Conservation (phyloP, 2,113 vertebrate genomes). For the Pimephales promelas region DNA sequence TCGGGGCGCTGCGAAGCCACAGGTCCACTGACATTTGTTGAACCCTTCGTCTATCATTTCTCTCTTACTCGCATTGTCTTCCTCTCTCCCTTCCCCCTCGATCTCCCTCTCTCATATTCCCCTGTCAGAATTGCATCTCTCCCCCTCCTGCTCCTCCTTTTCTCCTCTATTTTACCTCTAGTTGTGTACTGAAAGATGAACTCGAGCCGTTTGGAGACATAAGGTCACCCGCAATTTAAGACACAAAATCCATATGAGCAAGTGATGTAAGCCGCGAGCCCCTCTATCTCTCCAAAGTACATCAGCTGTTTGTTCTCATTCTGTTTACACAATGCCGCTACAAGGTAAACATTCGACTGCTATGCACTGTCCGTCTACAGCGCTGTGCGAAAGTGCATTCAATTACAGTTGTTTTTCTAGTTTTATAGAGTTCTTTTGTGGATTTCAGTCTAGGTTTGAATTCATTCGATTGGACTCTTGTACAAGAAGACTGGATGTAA, state of each 20-base stretch:
- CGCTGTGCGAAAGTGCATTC: neutral
- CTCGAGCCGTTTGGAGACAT: conserved; percentile 32
- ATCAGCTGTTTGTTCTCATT: conserved; percentile 14
- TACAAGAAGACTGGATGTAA: neutral
- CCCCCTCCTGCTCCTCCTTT: conserved; percentile 9
- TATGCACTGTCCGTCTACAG: neutral
- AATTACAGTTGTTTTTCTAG: neutral
- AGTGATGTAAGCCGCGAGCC: conserved; percentile 6
- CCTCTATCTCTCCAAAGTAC: conserved; percentile 1
- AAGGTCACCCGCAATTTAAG: conserved; percentile 37
- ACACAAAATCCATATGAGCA: conserved; percentile 34
- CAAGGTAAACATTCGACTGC: neutral
- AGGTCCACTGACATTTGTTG: conserved; percentile 9
- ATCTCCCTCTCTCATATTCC: conserved; percentile 15
- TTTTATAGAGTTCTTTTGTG: conserved; percentile 4
- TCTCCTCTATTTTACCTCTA: conserved; percentile 32
- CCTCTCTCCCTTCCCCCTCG: neutral
- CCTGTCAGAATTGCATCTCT: conserved; percentile 25
- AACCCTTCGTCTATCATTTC: conserved; percentile 26
- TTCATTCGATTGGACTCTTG: neutral
- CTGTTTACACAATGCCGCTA: neutral
- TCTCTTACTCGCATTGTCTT: neutral
- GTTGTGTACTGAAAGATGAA: conserved; percentile 40
- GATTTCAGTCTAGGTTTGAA: neutral
- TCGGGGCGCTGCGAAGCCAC: neutral